Evolutionary conservation across 2,888 invertebrate species (phyloP).

Genomic region (Trissolcus brochymenae): DNA sequence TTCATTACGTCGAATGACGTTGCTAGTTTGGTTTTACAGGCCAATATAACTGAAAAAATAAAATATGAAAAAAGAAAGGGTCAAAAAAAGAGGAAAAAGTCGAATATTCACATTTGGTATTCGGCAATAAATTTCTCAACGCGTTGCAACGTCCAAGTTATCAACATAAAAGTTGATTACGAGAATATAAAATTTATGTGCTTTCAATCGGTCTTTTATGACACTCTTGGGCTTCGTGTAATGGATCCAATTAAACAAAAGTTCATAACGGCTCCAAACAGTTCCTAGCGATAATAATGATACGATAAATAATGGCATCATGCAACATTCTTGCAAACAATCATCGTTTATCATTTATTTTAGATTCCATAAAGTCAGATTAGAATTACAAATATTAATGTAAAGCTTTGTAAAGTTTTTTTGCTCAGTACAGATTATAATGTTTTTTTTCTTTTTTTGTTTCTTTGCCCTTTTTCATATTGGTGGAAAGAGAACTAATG

Average conservation of each 20-base stretch:
- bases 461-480: neutral
- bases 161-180: conserved; percentile 42
- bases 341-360: too few species aligned
- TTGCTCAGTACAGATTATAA: too few species aligned
- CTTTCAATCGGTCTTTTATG: conserved; percentile 47
- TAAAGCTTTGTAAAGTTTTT: too few species aligned
- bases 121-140: conserved; percentile 31
- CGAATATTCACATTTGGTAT: conserved; percentile 32
- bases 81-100: neutral
- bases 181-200: conserved; percentile 40
- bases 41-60: conserved; percentile 8
- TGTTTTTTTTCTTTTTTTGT: too few species aligned
- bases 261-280: conserved; percentile 20
- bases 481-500: conserved; percentile 2
- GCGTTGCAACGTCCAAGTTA: conserved; percentile 31
- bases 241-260: conserved; percentile 46
- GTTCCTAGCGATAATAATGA: conserved; percentile 23
- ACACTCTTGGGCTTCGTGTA: conserved; percentile 43
- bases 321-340: conserved; percentile 2
- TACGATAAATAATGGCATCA: conserved; percentile 22
- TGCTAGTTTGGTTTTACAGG: neutral
- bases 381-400: too few species aligned
- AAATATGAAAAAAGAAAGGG: conserved; percentile 4
- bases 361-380: too few species aligned
- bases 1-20: neutral